Conservation (phyloP, 2,113 vertebrate species). For the Platysteira castanea region DNA sequence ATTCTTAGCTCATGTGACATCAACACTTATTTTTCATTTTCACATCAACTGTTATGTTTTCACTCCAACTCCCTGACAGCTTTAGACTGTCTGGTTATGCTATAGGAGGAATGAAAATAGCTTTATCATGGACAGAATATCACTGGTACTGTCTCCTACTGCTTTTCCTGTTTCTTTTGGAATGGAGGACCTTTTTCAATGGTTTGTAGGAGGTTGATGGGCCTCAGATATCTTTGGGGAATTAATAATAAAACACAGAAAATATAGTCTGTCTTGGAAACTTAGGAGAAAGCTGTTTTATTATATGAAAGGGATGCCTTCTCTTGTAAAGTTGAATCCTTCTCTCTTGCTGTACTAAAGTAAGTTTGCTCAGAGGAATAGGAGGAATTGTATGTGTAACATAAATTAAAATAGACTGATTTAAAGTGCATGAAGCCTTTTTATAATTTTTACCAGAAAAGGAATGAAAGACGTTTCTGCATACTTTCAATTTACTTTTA, state of each 20-base stretch:
- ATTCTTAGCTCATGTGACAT: slow-evolving; percentile 41
- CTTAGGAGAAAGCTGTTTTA: not conserved
- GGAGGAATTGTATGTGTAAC: not conserved
- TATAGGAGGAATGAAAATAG: slow-evolving; percentile 33
- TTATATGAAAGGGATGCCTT: not conserved
- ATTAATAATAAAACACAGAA: slow-evolving; percentile 22
- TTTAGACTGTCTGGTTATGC: slow-evolving; percentile 22
- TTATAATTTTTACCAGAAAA: not conserved
- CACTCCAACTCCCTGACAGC: not conserved
- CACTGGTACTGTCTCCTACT: slow-evolving; percentile 20
- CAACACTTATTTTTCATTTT: slow-evolving; percentile 49
- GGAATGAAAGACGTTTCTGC: not conserved
- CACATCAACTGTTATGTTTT: slow-evolving; percentile 30
- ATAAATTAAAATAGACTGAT: not conserved
- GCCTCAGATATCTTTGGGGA: slow-evolving; percentile 3
- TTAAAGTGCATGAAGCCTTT: not conserved
- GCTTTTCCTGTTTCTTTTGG: slow-evolving; percentile 52
- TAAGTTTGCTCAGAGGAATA: not conserved
- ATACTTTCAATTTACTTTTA: not conserved
- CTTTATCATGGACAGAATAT: slow-evolving; percentile 10
- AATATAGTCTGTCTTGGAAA: not conserved
- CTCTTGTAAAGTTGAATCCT: not conserved
- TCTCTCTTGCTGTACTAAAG: not conserved
- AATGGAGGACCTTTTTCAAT: not conserved
- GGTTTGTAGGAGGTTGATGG: slow-evolving; percentile 2